These are phyloP conservation scores for Anabas testudineus DNA, from an alignment of 2,797 vertebrate species.

Conservation along the genomic window DNA sequence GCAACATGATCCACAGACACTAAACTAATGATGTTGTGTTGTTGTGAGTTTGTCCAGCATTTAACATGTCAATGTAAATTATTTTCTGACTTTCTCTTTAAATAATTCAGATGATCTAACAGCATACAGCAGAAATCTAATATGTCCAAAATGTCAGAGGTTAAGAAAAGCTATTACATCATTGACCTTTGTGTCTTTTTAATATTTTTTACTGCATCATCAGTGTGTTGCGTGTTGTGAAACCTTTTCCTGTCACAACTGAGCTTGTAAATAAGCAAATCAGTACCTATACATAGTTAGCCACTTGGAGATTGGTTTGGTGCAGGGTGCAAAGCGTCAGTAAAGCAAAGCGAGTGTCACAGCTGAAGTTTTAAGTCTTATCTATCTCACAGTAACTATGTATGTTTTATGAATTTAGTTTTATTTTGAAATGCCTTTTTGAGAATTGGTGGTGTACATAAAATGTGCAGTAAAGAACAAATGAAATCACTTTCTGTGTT, in stretches of 20 bases:
- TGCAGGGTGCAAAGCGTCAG: constrained; percentile 29
- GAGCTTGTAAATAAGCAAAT: constrained; percentile 28
- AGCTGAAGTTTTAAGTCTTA: constrained; percentile 24
- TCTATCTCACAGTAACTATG: constrained; percentile 42
- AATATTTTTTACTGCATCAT: constrained; percentile 23
- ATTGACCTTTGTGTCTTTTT: constrained; percentile 22
- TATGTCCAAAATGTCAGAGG: constrained; percentile 1
- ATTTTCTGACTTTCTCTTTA: constrained; percentile 42
- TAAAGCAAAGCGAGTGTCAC: constrained; percentile 10
- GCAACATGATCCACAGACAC: constrained; percentile 17
- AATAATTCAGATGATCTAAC: constrained; percentile 2
- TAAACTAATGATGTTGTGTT: constrained; percentile 29
- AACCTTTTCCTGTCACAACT: constrained; percentile 4
- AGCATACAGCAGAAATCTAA: constrained; percentile 1
- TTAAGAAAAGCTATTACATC: constrained; percentile 1
- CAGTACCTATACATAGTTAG: background rate
- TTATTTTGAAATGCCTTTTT: constrained; percentile 78
- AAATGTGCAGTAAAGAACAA: constrained; percentile 74
- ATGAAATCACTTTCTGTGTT: constrained; percentile 23
- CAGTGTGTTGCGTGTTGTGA: background rate
- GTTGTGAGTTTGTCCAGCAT: constrained; percentile 14
- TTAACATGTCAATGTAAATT: constrained; percentile 39
- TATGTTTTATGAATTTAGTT: constrained; percentile 72
- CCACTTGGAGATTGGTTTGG: constrained; percentile 19
- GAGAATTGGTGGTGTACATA: constrained; percentile 80